Evolutionary conservation across 2,797 vertebrate species (phyloP).

Genomic region (Loriculus beryllinus): DNA sequence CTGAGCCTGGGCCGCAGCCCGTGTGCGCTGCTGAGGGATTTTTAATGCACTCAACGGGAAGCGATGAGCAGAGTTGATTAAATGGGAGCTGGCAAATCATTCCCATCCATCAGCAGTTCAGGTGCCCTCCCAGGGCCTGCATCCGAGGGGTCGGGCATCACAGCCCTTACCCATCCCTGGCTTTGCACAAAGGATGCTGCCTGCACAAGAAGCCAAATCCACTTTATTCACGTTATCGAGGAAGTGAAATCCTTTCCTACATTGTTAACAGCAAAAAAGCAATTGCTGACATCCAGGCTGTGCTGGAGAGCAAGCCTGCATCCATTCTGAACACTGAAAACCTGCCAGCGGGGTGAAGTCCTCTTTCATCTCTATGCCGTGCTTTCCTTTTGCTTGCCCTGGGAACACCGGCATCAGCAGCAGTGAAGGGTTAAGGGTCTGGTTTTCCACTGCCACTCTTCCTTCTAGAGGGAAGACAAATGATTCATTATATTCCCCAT

Average conservation of each 20-base stretch:
- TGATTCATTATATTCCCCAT: conserved; percentile 55
- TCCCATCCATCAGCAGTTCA: background rate
- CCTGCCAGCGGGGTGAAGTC: background rate
- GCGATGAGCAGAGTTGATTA: conserved; percentile 18
- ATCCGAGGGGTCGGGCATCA: background rate
- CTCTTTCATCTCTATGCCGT: background rate
- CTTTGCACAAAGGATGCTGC: background rate
- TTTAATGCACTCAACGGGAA: conserved; percentile 37
- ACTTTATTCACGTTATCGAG: background rate
- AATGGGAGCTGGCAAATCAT: background rate
- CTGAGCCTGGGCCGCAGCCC: accelerated
- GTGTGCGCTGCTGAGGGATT: background rate
- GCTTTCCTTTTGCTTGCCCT: background rate
- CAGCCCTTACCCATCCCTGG: background rate
- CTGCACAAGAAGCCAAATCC: background rate
- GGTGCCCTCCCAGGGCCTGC: background rate
- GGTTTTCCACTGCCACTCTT: background rate
- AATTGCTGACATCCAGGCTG: background rate
- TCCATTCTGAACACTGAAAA: background rate
- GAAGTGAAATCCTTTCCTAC: background rate
- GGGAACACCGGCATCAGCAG: accelerated
- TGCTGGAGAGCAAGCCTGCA: background rate
- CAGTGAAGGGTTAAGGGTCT: conserved; percentile 31
- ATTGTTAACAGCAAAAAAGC: background rate
- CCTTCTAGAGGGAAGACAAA: conserved; percentile 50